These are phyloP conservation scores for Sycophila texana DNA, from an alignment of 2,888 invertebrate species.

Conservation along the genomic window DNA sequence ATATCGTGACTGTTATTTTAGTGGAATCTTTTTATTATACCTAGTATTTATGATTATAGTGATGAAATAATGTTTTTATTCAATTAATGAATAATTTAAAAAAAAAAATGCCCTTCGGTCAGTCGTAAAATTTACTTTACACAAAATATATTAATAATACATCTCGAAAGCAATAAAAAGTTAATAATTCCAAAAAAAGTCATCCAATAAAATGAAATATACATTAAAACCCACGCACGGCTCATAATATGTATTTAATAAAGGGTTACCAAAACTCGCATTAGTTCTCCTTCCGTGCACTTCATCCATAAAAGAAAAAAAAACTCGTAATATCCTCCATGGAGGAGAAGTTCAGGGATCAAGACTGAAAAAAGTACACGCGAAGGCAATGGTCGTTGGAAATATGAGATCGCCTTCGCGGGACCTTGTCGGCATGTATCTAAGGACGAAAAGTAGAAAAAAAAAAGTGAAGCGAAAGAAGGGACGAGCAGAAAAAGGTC, in stretches of 20 bases:
- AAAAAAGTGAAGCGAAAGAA: neutral
- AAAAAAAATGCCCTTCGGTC: no score
- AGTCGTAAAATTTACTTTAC: no score
- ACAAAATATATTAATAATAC: neutral
- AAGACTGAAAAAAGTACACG: neutral
- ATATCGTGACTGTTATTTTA: no score
- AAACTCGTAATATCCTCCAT: neutral
- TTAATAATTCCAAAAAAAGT: neutral
- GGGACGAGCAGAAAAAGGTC: neutral
- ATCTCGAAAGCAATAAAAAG: neutral
- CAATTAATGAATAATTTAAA: neutral
- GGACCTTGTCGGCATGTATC: neutral
- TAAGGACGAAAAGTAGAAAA: neutral
- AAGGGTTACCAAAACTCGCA: no score
- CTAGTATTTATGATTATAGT: neutral
- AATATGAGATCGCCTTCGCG: neutral
- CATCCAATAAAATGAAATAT: neutral
- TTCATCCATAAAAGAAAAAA: neutral
- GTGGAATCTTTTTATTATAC: no score
- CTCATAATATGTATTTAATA: neutral
- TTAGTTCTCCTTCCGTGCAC: neutral
- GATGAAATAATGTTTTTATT: neutral
- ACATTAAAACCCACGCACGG: neutral
- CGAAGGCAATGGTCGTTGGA: conserved; percentile 2
- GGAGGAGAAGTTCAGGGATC: neutral